These are phyloP conservation scores for Galaxea fascicularis DNA, from an alignment of 92 coral and sea anemone genomes.

Conservation along the genomic window DNA sequence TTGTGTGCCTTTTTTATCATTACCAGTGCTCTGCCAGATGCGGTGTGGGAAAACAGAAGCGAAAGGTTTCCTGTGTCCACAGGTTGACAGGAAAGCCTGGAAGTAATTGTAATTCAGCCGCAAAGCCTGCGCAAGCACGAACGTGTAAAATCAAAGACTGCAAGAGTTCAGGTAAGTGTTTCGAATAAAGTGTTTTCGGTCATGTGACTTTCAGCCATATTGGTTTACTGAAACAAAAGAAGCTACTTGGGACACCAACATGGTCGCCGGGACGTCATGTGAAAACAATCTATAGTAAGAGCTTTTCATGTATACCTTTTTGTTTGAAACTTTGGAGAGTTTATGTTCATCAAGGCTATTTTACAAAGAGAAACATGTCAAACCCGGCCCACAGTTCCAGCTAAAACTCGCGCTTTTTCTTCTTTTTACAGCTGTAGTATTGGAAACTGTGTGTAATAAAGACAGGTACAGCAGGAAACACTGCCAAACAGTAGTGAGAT, in stretches of 20 bases:
- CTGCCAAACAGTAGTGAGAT: slow-evolving; percentile 64
- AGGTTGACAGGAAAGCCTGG: slow-evolving; percentile 65
- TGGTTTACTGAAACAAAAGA: too few species aligned
- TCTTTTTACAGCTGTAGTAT: neutral
- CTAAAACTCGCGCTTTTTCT: neutral
- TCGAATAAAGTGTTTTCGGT: too few species aligned
- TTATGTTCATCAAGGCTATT: too few species aligned
- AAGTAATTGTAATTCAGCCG: slow-evolving; percentile 42
- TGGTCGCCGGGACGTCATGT: too few species aligned
- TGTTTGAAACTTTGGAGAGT: too few species aligned
- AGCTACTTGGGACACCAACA: too few species aligned
- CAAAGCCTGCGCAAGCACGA: slow-evolving; percentile 35
- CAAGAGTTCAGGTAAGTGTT: slow-evolving; percentile 17
- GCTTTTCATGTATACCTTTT: too few species aligned
- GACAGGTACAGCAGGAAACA: slow-evolving; percentile 65
- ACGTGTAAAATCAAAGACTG: slow-evolving; percentile 39
- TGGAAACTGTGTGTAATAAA: slow-evolving; percentile 33
- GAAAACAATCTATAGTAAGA: too few species aligned
- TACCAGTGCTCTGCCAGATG: slow-evolving; percentile 87
- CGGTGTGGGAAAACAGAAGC: slow-evolving; percentile 83
- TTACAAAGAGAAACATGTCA: too few species aligned
- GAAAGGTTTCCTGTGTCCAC: slow-evolving; percentile 74
- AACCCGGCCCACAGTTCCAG: too few species aligned
- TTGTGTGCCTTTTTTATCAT: neutral
- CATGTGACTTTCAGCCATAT: too few species aligned